phyloP scores from a whole-genome alignment of 2,113 vertebrate genomes.

The Cyprinus carpio region DNA sequence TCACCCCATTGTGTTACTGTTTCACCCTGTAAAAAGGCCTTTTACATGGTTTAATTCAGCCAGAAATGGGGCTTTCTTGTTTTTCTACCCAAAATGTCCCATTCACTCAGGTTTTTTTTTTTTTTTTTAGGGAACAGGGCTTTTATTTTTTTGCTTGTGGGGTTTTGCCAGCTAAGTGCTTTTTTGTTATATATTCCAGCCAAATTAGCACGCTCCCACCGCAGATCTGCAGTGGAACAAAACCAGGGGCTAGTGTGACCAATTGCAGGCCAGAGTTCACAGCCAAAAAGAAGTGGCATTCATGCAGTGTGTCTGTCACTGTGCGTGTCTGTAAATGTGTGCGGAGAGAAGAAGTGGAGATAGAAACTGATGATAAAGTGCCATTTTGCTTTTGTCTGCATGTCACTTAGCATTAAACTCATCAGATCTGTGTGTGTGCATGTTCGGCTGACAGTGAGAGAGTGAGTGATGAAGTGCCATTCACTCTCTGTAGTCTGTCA shows the following conservation, averaged over 20 bases:
- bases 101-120: not conserved
- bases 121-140: not conserved
- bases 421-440: slow-evolving; percentile 67
- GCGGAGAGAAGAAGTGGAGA: slow-evolving; percentile 10
- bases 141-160: slow-evolving; percentile 15
- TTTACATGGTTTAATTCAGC: slow-evolving; percentile 48
- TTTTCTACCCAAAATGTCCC: not conserved
- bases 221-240: slow-evolving; percentile 37
- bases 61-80: not conserved
- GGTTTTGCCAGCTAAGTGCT: slow-evolving; percentile 32
- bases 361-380: slow-evolving; percentile 39
- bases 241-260: slow-evolving; percentile 51
- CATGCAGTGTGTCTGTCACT: slow-evolving; percentile 32
- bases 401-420: slow-evolving; percentile 43
- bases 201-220: slow-evolving; percentile 51
- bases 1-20: slow-evolving; percentile 43
- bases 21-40: slow-evolving; percentile 24
- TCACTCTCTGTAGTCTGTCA: slow-evolving; percentile 75
- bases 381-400: slow-evolving; percentile 35
- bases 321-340: not conserved
- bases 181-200: slow-evolving; percentile 49
- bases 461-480: slow-evolving; percentile 74
- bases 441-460: slow-evolving; percentile 61
- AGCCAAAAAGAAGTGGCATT: slow-evolving; percentile 41
- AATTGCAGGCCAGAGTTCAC: slow-evolving; percentile 48